Evolutionary conservation across 2,888 invertebrate genomes (phyloP), one percentile per base, ranked within the genome.

Genomic region (Stenchaetothrips biformis): DNA sequence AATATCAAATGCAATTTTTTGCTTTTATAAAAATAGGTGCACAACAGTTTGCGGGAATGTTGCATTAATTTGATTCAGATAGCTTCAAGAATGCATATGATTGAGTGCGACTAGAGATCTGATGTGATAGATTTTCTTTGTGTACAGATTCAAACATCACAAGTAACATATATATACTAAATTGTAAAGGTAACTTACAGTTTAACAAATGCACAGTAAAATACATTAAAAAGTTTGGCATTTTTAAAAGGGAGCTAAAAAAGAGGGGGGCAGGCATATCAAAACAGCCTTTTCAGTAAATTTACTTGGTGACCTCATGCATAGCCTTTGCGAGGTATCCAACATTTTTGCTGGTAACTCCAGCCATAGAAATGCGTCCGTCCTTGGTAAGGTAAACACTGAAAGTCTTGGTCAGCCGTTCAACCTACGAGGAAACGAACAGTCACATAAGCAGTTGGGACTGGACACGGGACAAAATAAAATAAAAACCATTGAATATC

Each of bases 321-420:
- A 99, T 96, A 81, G 95, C 96, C 83, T 95, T 90, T 1, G 99
- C 99, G 82, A 99, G 89, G 87, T 99, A 98, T 83, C 92, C 93
- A 0, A 99, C 98, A 88, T 99, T 99, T 86, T 94, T 94, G 4
- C 97, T 94, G 0, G 96, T 94, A 8, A 99, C 93, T 80, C 99
- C 99, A 81, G 99, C 98, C 89, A 99, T 95, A 6, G 98, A 99
- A 87, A 99, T 98, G 84, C 99, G 93, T 0, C 99, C 99, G 87
- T 99, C 99, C 87, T 96, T 97, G 0, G 99, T 98, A 83, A 99
- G 88, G 87, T 97, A 99, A 83, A 99, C 90, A 86, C 95, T 95
- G 89, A 92, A 95, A 48, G 99, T 94, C 85, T 97, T 96, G 0
- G 92, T 95, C 79, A 99, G 87, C 82, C 91, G 91, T 84, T 92